These are phyloP conservation scores for Grus americana DNA, from an alignment of 2,113 vertebrate species.

Conservation along the genomic window DNA sequence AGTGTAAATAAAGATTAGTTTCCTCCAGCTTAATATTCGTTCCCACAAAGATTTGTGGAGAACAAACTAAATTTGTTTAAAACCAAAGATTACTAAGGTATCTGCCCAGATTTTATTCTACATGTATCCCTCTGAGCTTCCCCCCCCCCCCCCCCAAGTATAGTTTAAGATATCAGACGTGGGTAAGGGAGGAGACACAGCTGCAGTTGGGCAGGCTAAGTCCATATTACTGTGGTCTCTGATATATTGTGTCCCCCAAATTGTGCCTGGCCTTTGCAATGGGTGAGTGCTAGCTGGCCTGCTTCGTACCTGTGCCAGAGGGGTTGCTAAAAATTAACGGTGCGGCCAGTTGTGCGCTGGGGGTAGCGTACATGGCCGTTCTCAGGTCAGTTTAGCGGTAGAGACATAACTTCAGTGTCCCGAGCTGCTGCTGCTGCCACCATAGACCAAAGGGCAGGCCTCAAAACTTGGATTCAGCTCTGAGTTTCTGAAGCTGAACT, in stretches of 20 bases:
- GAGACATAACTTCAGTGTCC: neutral
- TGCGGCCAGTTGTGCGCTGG: rapidly evolving
- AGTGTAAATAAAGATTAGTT: neutral
- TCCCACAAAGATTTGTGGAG: neutral
- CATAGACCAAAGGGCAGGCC: neutral
- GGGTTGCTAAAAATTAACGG: neutral
- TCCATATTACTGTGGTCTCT: neutral
- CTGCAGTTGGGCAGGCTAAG: neutral
- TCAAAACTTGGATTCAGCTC: neutral
- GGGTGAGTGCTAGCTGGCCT: neutral
- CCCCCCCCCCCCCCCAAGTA: neutral
- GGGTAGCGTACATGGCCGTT: rapidly evolving
- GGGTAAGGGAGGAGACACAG: no score
- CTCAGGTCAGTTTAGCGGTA: neutral
- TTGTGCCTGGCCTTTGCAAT: neutral
- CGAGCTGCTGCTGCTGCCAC: neutral
- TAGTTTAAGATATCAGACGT: neutral
- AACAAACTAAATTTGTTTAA: neutral
- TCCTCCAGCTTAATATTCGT: neutral
- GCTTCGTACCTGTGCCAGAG: neutral
- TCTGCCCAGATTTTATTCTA: neutral
- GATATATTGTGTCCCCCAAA: neutral
- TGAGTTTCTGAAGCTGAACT: neutral
- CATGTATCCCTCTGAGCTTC: neutral
- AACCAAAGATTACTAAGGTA: neutral